Evolutionary conservation across 1,140 invertebrate genomes (phyloP), one percentile per base, ranked within the genome.

Genomic region (Caenorhabditis tropicalis): DNA sequence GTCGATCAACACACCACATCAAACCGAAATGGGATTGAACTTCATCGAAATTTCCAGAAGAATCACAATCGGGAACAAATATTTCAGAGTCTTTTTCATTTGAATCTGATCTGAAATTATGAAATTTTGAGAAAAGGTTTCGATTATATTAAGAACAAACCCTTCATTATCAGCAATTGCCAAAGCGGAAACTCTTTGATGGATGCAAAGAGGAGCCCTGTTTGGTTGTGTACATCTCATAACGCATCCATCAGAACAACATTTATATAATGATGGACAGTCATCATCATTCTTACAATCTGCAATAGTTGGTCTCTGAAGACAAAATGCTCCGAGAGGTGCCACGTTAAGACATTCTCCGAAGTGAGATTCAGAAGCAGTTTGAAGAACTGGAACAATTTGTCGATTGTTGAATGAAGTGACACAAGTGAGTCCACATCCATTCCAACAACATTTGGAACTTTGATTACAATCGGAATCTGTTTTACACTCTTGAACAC

Each of bases 221-320:
- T 36, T 33, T 31, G 88, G 87, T 56, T 65, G 49, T 31, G 81
- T 81, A 27, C 86, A 87, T 56, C 79, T 82, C 33, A 51, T 85
- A 24, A 85, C 88, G 82, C 88, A 89, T 10, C 88, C 88, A 74
- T 89, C 90, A 49, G 83, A 90, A 81, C 88, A 89, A 82, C 88
- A 89, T 51, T 87, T 87, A 43, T 85, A 46, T 4, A 81, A 39
- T 10, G 83, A 74, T 12, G 86, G 84, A 51, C 86, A 87, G 24
- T 82, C 46, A n/a, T 48, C 36, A 46, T 85, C 79, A 12, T 58
- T 49, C 12, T 53, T 70, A 60, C 84, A 85, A 15, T 85, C 79
- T 5, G 33, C 31, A 33, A 36, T 46, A 19, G 48, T 36, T 19
- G 24, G 79, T 46, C 70, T 56, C n/a, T 79, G 53, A 19, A 80